Evolutionary conservation across 2,113 vertebrate species (phyloP), one percentile per base, ranked within the genome.

Genomic region (Galeopterus variegatus): DNA sequence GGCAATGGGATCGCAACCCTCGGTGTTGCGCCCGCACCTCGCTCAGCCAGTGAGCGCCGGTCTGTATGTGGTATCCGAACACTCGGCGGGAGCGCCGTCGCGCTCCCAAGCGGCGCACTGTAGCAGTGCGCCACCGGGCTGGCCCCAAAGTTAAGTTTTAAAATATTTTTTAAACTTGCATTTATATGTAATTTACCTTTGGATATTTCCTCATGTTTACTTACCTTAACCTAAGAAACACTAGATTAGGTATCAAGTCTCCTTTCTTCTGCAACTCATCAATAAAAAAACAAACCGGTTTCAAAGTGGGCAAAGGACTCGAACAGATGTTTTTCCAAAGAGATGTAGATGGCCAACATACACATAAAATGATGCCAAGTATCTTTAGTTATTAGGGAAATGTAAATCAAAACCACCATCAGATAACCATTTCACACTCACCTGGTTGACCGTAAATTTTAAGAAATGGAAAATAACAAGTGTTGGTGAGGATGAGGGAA

Each of bases 131-230:
- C n/a, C n/a, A n/a, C n/a, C n/a, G n/a, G n/a, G n/a, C n/a, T n/a
- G n/a, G n/a, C n/a, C n/a, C n/a, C 33, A 85, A 91, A 84, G 31
- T 88, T 96, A 52, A 60, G 36, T 67, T 89, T 82, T 58, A 92
- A 81, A 81, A 15, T 91, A 72, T 36, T 48, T 87, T 88, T 62
- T 10, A 69, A 96, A 90, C 88, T 1, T 10, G 11, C 5, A 45
- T 94, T 90, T 90, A 73, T 73, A 28, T 90, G 12, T 95, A 93
- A 75, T 67, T 94, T 83, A 0, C 23, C n/a, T 88, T 84, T 93
- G 33, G 17, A 50, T 95, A 76, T 76, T 84, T 84, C 14, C 9
- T 75, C 28, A 52, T 91, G 17, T 75, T 90, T 90, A 76, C 50
- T 94, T 95, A 69, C 33, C 26, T 76, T 76, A 31, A 75, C 12